Evolutionary conservation across 1,140 invertebrate genomes (phyloP), one percentile per base, ranked within the genome.

Genomic region (Lucilia sericata): DNA sequence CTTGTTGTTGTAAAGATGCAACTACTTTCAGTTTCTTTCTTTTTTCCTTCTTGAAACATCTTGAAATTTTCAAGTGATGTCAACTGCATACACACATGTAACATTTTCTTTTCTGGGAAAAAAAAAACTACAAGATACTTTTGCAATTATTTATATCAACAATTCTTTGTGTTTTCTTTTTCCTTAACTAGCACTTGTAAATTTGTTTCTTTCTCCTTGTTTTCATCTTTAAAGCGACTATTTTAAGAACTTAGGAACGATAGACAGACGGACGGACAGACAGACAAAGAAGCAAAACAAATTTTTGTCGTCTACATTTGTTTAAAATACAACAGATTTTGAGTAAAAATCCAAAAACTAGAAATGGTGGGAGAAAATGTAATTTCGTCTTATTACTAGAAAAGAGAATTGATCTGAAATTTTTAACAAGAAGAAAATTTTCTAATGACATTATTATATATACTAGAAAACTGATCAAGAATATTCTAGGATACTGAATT

Each of bases 121-220:
- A 25, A 25, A 21, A 70, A 25, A 70, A 70, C 1, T 8, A 70
- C 5, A 19, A 9, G 21, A 70, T 21, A 19, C 65, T 70, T 19
- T 70, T 70, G 21, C 65, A 70, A 70, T 70, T 70, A 70, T 70
- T 70, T 70, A 21, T 70, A 21, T 19, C 10, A 25, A 70, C n/a
- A 70, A 70, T 25, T 70, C 7, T 55, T 55, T 55, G 51, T 55
- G 5, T 55, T 55, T 70, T 25, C n/a, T 70, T 70, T 70, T 70
- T n/a, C n/a, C 19, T 70, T 70, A 70, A 70, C 65, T 70, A 21
- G 65, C 65, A 70, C 65, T 70, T 70, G n/a, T 21, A 70, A 25
- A 70, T 21, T 21, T 70, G 17, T 21, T 70, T 25, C 60, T 70
- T 21, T 70, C 14, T 60, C 8, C 2, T 60, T n/a, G 13, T 60